A percentile compares a stretch with the other conserved stretches of the same genome.
Conservation (phyloP, 1,140 invertebrate genomes). For the Belonocnema kinseyi region DNA sequence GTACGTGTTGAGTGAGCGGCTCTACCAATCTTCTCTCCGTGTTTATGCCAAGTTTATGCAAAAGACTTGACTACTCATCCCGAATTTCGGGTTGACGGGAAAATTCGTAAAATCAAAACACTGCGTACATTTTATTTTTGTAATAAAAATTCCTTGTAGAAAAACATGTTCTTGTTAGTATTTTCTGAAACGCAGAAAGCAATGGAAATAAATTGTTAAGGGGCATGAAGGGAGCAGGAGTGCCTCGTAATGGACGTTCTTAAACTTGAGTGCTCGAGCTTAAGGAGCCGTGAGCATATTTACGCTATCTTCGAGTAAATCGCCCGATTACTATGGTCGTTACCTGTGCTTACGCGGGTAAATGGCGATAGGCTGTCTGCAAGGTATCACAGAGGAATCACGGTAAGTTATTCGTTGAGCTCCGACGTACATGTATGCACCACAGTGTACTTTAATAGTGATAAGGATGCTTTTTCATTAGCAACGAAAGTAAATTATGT, state of each 20-base stretch:
- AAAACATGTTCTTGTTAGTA: not conserved
- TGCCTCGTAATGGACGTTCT: conserved; percentile 39
- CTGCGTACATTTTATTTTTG: too few relatives aligned
- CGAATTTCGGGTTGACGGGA: too few relatives aligned
- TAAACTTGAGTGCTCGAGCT: conserved; percentile 43
- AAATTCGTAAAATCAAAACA: too few relatives aligned
- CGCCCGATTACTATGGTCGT: conserved; percentile 53
- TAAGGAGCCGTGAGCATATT: conserved; percentile 43
- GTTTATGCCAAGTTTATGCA: too few relatives aligned
- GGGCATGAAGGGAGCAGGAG: not conserved
- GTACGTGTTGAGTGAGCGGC: too few relatives aligned
- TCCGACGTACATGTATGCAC: conserved; percentile 36
- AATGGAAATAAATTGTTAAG: not conserved
- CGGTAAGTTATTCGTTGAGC: conserved; percentile 50
- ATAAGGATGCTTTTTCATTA: conserved; percentile 13
- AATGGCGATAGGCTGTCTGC: conserved; percentile 55
- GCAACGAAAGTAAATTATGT: conserved; percentile 23
- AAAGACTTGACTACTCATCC: too few relatives aligned
- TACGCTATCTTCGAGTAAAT: conserved; percentile 52
- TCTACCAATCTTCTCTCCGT: too few relatives aligned
- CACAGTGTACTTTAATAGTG: conserved; percentile 1
- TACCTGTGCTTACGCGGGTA: conserved; percentile 57
- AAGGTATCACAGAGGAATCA: conserved; percentile 52
- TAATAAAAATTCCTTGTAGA: too few relatives aligned
- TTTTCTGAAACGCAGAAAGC: not conserved